Evolutionary conservation across 2,113 vertebrate species (phyloP), one percentile per base, ranked within the genome.

Genomic region (Alethe diademata): DNA sequence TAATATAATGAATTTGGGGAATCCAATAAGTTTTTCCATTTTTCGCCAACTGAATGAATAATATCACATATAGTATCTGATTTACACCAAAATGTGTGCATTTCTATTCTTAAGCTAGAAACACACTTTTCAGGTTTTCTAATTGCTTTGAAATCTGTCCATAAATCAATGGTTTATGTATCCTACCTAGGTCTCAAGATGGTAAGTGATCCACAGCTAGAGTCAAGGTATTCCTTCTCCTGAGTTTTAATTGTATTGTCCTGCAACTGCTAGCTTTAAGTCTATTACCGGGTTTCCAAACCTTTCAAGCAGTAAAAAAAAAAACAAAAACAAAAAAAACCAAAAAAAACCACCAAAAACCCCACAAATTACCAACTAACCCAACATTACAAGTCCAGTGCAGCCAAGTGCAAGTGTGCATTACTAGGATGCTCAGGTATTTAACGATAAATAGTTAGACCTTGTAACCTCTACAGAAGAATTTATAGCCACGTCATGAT

Each of bases 401-500:
- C 31, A 33, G 61, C 5, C 36, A 62, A 45, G 12, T 7, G 12
- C 31, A 56, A 60, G 25, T 2, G 11, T 11, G 35, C 57, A 13
- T 58, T 31, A 51, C 7, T 2, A 29, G 12, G 14, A 80, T 6
- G 45, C 25, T 79, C 31, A 4, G 9, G 28, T 31, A 18, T 47
- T 43, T 22, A 38, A 22, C 26, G 35, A 62, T 28, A 54, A 80
- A 66, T 5, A 6, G 13, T 14, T 5, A 22, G 64, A 86, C 14
- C 3, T 5, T 8, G 10, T 33, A 50, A 29, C 19, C 35, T n/a
- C 70, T 36, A 11, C 2, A 11, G 12, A 20, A 83, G 35, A 70
- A 90, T 47, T 53, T 15, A 66, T 0, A 58, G 56, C 8, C 25
- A 2, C 4, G 3, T 12, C 12, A 19, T 1, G 47, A 61, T 7